Evolutionary conservation across 1,140 invertebrate species (phyloP), one percentile per base, ranked within the genome.

Genomic region (Sweltsa coloradensis): DNA sequence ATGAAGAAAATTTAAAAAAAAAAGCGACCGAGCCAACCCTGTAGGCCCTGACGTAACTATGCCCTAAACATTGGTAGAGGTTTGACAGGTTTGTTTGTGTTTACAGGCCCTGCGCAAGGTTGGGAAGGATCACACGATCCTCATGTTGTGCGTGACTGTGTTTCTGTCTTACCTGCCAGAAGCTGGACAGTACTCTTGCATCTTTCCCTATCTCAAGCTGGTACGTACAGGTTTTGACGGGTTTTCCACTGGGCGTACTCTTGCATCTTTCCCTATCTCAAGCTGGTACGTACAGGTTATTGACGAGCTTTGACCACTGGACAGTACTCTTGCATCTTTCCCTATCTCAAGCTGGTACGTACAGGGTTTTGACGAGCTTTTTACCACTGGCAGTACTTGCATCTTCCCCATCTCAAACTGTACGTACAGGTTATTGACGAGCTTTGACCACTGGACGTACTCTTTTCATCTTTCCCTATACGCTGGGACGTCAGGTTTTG

Each of bases 401-500:
- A 31, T 52, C 7, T 41, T 52, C 14, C 21, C 7, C 18, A 99
- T 41, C 21, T 47, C 5, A 48, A 34, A 26, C 23, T 31, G 36
- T n/a, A n/a, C n/a, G n/a, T n/a, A n/a, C n/a, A n/a, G n/a, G n/a
- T n/a, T n/a, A n/a, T n/a, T n/a, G n/a, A n/a, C n/a, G n/a, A n/a
- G n/a, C n/a, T n/a, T n/a, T n/a, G n/a, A n/a, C n/a, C n/a, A n/a
- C 86, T 24, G 95, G 95, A 50, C 91, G 98, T 70, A 99, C 99
- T 70, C 98, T 94, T 47, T 98, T 95, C 71, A 98, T 99, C 71
- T 99, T 99, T 73, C 95, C 99, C 55, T 99, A 99, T 70, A 93
- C 91, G 72, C 74, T 99, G 57, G 93, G 84, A 63, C 29, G 46
- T 24, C 4, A n/a, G n/a, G n/a, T n/a, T n/a, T n/a, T n/a, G n/a